Percentiles rank a stretch among this genome's conserved stretches.
Conservation (phyloP, 2,113 vertebrate species). For the Percopsis transmontana region DNA sequence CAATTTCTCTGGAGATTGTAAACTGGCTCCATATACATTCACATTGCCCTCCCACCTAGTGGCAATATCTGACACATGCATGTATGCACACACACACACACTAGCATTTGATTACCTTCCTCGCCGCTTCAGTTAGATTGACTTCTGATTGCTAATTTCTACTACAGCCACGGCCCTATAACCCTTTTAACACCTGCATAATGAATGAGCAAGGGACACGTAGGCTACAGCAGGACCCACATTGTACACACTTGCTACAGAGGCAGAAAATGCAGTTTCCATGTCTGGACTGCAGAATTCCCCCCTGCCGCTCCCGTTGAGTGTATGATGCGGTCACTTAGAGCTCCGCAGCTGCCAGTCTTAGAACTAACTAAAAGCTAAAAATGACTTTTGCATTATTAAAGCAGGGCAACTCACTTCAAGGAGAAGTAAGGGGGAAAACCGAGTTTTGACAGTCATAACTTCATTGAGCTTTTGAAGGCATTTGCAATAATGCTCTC, state of each 20-base stretch:
- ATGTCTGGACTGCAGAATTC: conserved; percentile 18
- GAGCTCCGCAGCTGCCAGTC: conserved; percentile 17
- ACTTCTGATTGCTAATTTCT: background rate
- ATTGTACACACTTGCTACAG: conserved; percentile 7
- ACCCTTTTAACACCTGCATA: conserved; percentile 28
- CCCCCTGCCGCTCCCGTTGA: background rate
- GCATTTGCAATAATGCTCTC: conserved; percentile 44
- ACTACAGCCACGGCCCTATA: background rate
- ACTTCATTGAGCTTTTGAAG: conserved; percentile 45
- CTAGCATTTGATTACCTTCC: background rate
- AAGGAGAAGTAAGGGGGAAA: conserved; percentile 19
- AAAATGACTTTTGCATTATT: conserved; percentile 61
- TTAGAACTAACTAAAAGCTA: conserved; percentile 36
- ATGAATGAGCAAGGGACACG: conserved; percentile 22
- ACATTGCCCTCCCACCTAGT: no score
- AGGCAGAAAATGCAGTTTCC: conserved; percentile 37
- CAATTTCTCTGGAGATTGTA: background rate
- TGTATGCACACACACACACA: conserved; percentile 6
- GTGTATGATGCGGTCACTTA: background rate
- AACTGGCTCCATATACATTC: background rate
- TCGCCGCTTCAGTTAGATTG: conserved; percentile 26
- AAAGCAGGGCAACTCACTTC: conserved; percentile 25
- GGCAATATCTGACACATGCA: no score
- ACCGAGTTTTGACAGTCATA: conserved; percentile 30
- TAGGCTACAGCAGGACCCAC: background rate